Percentiles rank a stretch among this genome's conserved stretches.
phyloP scores from a whole-genome alignment of 2,113 vertebrate species.

The Mastomys natalensis region DNA sequence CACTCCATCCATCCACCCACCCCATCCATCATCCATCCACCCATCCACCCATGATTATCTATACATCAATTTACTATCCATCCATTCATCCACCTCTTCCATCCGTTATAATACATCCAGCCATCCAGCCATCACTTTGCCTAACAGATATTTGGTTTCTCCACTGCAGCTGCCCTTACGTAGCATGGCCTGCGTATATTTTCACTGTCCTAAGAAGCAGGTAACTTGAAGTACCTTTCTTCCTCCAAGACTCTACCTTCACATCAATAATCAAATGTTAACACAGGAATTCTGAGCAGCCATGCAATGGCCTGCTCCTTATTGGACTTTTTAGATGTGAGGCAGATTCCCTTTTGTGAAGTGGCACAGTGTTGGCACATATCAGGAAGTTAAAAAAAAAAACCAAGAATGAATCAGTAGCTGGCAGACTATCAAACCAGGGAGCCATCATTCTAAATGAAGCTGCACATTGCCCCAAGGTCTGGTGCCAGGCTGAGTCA shows the following conservation, averaged over 20 bases:
- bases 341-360: constrained; percentile 13
- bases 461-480: constrained; percentile 1
- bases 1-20: neutral
- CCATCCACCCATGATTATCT: neutral
- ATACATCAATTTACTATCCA: neutral
- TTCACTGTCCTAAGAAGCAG: neutral
- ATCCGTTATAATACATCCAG: neutral
- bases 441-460: constrained; percentile 63
- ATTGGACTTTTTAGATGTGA: neutral
- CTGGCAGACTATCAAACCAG: constrained; percentile 30
- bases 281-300: neutral
- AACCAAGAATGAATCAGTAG: neutral
- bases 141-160: neutral
- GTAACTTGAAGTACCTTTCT: neutral
- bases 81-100: neutral
- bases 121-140: neutral
- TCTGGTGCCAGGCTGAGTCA: neutral
- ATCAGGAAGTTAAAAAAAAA: constrained; percentile 54
- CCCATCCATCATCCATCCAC: too few relatives aligned
- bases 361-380: neutral
- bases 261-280: neutral
- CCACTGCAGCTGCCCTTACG: rapidly evolving
- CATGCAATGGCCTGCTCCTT: neutral
- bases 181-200: neutral
- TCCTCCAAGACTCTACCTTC: neutral